A percentile compares a stretch with the other conserved stretches of the same genome.
Evolutionary conservation across 2,888 invertebrate species (phyloP).

Genomic region (Anorthoa munda): DNA sequence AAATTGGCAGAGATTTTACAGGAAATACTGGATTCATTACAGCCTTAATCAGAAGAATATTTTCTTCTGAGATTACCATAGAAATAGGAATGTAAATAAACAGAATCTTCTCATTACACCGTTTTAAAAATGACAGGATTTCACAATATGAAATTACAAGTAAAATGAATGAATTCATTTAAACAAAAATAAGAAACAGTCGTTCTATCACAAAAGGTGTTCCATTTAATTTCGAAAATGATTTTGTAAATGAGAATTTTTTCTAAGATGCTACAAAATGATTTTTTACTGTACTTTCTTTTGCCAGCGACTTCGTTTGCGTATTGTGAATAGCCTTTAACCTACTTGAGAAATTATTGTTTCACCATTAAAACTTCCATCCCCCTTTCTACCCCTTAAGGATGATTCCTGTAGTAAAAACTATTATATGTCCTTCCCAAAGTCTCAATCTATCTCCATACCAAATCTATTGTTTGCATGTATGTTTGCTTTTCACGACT

Average conservation of each 20-base stretch:
- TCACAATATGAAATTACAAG: conserved; percentile 29
- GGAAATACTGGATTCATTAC: neutral
- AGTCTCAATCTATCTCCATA: too few relatives aligned
- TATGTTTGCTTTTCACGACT: too few relatives aligned
- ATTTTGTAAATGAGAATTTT: conserved; percentile 8
- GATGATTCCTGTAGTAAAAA: too few relatives aligned
- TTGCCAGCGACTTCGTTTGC: too few relatives aligned
- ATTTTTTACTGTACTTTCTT: conserved; percentile 3
- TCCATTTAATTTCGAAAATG: conserved; percentile 22
- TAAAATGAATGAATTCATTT: conserved; percentile 29
- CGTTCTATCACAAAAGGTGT: neutral
- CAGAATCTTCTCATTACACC: neutral
- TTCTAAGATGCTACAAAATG: conserved; percentile 10
- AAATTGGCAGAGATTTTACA: neutral
- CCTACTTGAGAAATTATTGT: too few relatives aligned
- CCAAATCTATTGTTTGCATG: too few relatives aligned
- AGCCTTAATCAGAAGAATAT: conserved; percentile 5
- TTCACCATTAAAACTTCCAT: too few relatives aligned
- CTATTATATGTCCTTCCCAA: too few relatives aligned
- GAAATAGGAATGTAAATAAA: conserved; percentile 46
- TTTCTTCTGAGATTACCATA: conserved; percentile 44
- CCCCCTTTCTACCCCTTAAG: too few relatives aligned
- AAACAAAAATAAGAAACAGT: conserved; percentile 5
- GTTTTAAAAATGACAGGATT: conserved; percentile 31
- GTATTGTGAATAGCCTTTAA: too few relatives aligned